Percentiles rank a stretch among this genome's conserved stretches.
phyloP scores from a whole-genome alignment of 2,113 vertebrate genomes.

The Pachyramphus minor region DNA sequence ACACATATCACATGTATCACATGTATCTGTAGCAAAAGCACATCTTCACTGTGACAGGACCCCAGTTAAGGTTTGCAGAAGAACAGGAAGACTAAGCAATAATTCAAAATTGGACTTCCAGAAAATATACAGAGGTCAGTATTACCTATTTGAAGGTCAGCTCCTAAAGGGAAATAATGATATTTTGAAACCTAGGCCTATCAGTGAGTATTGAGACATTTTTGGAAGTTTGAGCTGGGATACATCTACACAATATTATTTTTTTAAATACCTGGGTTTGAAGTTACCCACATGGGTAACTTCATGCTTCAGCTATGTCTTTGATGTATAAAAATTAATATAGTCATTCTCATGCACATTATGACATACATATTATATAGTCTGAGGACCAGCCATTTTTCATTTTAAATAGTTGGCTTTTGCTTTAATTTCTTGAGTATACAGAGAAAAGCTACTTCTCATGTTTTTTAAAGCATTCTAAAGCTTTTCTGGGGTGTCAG shows the following conservation, averaged over 20 bases:
- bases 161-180: background rate
- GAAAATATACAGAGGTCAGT: background rate
- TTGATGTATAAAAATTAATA: background rate
- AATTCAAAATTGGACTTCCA: background rate
- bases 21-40: background rate
- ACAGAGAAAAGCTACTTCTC: conserved; percentile 48
- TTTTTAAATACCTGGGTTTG: background rate
- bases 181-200: background rate
- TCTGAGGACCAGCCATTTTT: background rate
- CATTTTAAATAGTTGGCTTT: conserved; percentile 50
- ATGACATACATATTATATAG: background rate
- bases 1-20: background rate
- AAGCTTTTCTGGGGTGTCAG: conserved; percentile 46
- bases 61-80: background rate
- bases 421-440: conserved; percentile 50
- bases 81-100: background rate
- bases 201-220: background rate
- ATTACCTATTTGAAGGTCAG: background rate
- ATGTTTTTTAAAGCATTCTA: conserved; percentile 50
- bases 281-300: background rate
- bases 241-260: background rate
- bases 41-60: background rate
- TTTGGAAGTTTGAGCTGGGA: background rate
- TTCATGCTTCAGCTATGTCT: background rate
- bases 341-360: background rate